These are phyloP conservation scores for Parnassius apollo DNA, from an alignment of 2,888 invertebrate species.

Conservation along the genomic window DNA sequence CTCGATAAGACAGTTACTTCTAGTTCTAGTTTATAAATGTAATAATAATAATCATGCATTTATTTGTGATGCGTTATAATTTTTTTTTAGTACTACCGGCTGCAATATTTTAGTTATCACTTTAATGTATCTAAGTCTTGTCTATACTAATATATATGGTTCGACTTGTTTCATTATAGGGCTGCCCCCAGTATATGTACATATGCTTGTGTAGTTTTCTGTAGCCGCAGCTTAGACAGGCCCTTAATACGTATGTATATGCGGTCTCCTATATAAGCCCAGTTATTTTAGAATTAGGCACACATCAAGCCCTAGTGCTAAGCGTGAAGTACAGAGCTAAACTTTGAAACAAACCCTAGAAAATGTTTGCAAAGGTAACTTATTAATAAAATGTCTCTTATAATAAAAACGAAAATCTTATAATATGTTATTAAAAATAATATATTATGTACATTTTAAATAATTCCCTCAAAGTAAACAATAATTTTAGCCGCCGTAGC, in stretches of 20 bases:
- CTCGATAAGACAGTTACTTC: no score
- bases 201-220: constrained; percentile 50
- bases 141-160: constrained; percentile 42
- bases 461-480: no score
- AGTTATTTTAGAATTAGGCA: constrained; percentile 70
- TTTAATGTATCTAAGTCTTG: constrained; percentile 28
- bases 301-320: constrained; percentile 69
- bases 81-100: no score
- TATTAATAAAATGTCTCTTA: background rate
- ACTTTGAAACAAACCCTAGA: constrained; percentile 51
- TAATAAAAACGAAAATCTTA: background rate
- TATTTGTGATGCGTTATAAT: no score
- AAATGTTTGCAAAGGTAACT: constrained; percentile 75
- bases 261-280: constrained; percentile 68
- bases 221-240: constrained; percentile 47
- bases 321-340: constrained; percentile 59
- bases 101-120: no score
- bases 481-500: constrained; percentile 42
- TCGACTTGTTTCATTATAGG: constrained; percentile 56
- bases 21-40: no score
- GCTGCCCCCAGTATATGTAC: constrained; percentile 57
- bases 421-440: no score
- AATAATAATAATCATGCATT: no score
- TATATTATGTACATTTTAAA: no score
- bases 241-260: constrained; percentile 58